These are phyloP conservation scores for Girardinichthys multiradiatus DNA, from an alignment of 2,113 vertebrate genomes.

Conservation along the genomic window DNA sequence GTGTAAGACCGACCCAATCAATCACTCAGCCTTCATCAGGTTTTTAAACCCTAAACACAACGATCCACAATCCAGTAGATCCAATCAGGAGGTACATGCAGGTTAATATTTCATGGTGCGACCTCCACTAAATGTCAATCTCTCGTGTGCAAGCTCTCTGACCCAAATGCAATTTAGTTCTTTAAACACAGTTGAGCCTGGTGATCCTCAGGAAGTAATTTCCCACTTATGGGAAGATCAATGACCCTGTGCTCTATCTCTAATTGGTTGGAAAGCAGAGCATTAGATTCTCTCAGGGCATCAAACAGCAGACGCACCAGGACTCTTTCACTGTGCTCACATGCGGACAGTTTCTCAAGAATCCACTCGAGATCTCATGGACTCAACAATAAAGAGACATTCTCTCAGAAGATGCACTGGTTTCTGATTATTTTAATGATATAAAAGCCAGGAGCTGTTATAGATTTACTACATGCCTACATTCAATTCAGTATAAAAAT, in stretches of 20 bases:
- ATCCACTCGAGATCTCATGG: slow-evolving; percentile 1
- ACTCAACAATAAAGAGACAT: neutral
- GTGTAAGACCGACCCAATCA: neutral
- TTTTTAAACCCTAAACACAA: neutral
- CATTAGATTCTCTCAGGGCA: slow-evolving; percentile 41
- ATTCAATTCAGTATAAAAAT: neutral
- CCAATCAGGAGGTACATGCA: slow-evolving; percentile 11
- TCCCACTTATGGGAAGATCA: slow-evolving; percentile 63
- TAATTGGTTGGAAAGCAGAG: slow-evolving; percentile 67
- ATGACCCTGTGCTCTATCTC: slow-evolving; percentile 48
- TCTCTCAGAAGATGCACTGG: neutral
- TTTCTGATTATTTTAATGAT: accelerated
- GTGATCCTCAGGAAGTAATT: slow-evolving; percentile 64
- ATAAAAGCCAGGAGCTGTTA: neutral
- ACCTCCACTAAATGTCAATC: slow-evolving; percentile 28
- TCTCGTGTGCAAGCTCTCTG: slow-evolving; percentile 24
- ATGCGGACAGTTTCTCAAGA: slow-evolving; percentile 27
- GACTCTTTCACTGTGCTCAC: slow-evolving; percentile 18
- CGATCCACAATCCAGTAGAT: neutral
- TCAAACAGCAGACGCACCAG: slow-evolving; percentile 31
- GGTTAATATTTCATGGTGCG: slow-evolving; percentile 21
- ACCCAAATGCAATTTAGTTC: slow-evolving; percentile 48
- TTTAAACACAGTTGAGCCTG: slow-evolving; percentile 48
- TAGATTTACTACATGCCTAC: neutral
- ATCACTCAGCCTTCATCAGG: neutral